phyloP scores from a whole-genome alignment of 2,797 vertebrate species.

The Eptatretus atami region DNA sequence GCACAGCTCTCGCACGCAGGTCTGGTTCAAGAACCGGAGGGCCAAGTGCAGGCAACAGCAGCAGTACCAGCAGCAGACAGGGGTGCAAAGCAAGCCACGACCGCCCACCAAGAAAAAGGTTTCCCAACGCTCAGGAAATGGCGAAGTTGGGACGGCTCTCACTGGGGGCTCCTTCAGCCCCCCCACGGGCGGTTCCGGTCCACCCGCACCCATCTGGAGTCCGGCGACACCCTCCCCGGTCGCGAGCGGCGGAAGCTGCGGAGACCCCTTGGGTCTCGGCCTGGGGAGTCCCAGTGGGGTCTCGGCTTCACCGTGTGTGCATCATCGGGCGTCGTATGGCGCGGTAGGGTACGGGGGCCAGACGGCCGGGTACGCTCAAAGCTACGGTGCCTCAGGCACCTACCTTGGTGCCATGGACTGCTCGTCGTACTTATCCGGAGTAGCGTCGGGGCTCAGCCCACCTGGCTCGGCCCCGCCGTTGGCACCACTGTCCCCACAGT shows the following conservation, averaged over 20 bases:
- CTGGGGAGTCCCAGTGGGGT: too few relatives aligned
- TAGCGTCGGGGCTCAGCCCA: conserved; percentile 20
- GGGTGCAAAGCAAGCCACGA: conserved; percentile 38
- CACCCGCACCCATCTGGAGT: conserved; percentile 85
- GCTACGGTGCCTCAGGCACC: conserved; percentile 50
- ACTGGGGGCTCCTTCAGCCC: conserved; percentile 53
- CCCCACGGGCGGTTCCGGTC: conserved; percentile 26
- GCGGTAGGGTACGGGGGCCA: conserved; percentile 37
- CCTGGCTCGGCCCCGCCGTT: conserved; percentile 53
- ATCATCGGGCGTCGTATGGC: neutral
- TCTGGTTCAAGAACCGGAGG: conserved; percentile 93
- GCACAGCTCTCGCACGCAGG: conserved; percentile 17
- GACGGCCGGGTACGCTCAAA: conserved; percentile 49
- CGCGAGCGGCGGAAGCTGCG: conserved; percentile 33
- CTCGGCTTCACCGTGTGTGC: neutral
- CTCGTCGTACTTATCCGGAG: conserved; percentile 26
- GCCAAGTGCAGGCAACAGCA: conserved; percentile 80
- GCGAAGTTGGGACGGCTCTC: conserved; percentile 12
- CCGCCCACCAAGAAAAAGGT: conserved; percentile 82
- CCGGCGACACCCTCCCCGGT: conserved; percentile 62
- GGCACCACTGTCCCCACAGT: conserved; percentile 71
- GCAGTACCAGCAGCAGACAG: conserved; percentile 15
- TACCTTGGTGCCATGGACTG: conserved; percentile 87
- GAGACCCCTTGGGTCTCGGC: conserved; percentile 29
- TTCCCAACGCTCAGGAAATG: conserved; percentile 15